Base-by-base conservation (phyloP, 2,113 vertebrate species). In the Peucedramus taeniatus region DNA sequence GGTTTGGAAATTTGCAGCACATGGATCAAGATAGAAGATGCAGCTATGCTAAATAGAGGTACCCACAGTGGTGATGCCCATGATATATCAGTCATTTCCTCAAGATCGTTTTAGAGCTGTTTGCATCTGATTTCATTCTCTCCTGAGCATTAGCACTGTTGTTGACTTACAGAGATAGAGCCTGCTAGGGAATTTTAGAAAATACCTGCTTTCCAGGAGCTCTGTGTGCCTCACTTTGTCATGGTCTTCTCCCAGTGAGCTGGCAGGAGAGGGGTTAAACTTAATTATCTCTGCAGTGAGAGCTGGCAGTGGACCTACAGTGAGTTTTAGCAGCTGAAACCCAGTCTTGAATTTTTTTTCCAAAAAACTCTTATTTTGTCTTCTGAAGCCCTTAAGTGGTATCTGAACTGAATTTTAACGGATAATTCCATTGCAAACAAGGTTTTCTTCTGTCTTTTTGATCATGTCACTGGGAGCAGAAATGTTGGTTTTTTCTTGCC, bases 391-490 rank as follows among this genome's bases (percentile, higher is more conserved):
- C 53, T 90, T 88, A 83, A 92, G 71, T 78, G 85, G 28, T 94
- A 72, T 96, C 94, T 87, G 90, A 89, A 74, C 75, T 92, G 88
- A 96, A 89, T 71, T 94, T 93, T 84, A 87, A 65, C 80, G 56
- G 70, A 42, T 96, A 96, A 94, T 91, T 95, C 87, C 69, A 87
- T 77, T 82, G 78, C 77, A 92, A 93, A 94, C 88, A 93, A 90
- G 44, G 78, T 94, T 95, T 96, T 89, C 87, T 76, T 89, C 85
- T 96, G 97, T 94, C 92, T 96, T 97, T 97, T 94, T 96, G 94
- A 96, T 97, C 94, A 95, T 85, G 90, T 96, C 88, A 89, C 47
- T 66, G 63, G 74, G 77, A 95, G 95, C 93, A 95, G 74, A 91
- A 77, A 59, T 79, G 78, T 96, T 95, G 76, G 91, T 95, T 94